Evolutionary conservation across 2,113 vertebrate genomes (phyloP), one percentile per base, ranked within the genome.

Genomic region (Mugil cephalus): DNA sequence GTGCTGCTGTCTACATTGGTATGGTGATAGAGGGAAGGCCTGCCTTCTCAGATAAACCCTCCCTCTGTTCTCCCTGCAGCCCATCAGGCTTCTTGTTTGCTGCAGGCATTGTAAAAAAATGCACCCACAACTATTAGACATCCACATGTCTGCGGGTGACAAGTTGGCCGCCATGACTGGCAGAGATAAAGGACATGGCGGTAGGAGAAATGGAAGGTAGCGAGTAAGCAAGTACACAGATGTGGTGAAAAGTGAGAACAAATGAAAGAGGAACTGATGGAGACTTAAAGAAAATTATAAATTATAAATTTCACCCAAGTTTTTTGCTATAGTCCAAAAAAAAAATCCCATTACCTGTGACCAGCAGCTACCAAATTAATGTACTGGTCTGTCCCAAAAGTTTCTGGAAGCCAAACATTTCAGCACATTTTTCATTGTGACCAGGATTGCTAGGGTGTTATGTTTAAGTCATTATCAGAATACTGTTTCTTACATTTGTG

Each of bases 11-110:
- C 84, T 92, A 69, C 69, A 72, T 74, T 88, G 89, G 91, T 77
- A 77, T 30, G 77, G 74, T 87, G 91, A 94, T 87, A 72, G 88
- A 91, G 76, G 66, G 74, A 86, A 85, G 80, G 80, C 82, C 88
- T 92, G 93, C 72, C 83, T 82, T 79, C 80, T 76, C 53, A 88
- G 93, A 94, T 93, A 94, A 92, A 90, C 89, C 83, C 87, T 86
- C 74, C 78, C 82, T 85, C 86, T 85, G 83, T 88, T 87, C 86
- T 82, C 77, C 63, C 83, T 40, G 50, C 66, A 79, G 90, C 56
- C 80, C 68, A 43, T 39, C 66, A 55, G 83, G 68, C 82, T 72
- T 64, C 72, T 58, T 74, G 72, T 87, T 85, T 81, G 80, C 88
- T 83, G 73, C 70, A 50, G 88, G 82, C 74, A 19, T 77, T 34